A percentile compares a stretch with the other conserved stretches of the same genome.
phyloP scores from a whole-genome alignment of 2,113 vertebrate genomes.

The Toxotes chatareus region DNA sequence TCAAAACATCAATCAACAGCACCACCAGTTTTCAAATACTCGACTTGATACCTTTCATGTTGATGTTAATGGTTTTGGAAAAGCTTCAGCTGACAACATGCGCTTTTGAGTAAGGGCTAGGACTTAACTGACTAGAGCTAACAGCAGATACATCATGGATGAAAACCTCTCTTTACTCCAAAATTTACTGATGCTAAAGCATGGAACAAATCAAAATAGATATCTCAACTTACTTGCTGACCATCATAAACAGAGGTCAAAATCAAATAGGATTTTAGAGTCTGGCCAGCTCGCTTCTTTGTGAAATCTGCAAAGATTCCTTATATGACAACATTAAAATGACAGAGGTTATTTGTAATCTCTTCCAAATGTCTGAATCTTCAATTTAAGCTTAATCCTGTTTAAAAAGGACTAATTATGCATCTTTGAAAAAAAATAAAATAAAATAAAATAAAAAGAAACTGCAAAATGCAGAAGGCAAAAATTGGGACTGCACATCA shows the following conservation, averaged over 20 bases:
- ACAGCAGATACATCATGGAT: neutral
- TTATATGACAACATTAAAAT: no score
- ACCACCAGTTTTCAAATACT: constrained; percentile 2
- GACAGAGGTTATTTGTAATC: neutral
- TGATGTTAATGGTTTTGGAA: neutral
- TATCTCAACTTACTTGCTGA: neutral
- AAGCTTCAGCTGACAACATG: neutral
- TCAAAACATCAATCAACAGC: neutral
- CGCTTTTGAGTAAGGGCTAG: constrained; percentile 34
- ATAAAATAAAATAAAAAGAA: no score
- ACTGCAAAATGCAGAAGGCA: neutral
- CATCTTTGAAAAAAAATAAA: neutral
- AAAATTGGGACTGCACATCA: neutral
- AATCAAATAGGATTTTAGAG: neutral
- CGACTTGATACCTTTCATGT: constrained; percentile 17
- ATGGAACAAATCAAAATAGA: neutral
- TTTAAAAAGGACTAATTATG: neutral
- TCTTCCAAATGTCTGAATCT: neutral
- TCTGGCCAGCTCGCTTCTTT: neutral
- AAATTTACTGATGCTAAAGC: neutral
- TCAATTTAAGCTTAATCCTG: neutral
- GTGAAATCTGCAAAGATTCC: neutral
- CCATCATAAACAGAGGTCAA: neutral
- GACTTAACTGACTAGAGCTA: constrained; percentile 18
- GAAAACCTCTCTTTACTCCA: no score